Percentiles rank a stretch among this genome's conserved stretches.
phyloP scores from a whole-genome alignment of 2,113 vertebrate species.

The Opisthocomus hoazin region DNA sequence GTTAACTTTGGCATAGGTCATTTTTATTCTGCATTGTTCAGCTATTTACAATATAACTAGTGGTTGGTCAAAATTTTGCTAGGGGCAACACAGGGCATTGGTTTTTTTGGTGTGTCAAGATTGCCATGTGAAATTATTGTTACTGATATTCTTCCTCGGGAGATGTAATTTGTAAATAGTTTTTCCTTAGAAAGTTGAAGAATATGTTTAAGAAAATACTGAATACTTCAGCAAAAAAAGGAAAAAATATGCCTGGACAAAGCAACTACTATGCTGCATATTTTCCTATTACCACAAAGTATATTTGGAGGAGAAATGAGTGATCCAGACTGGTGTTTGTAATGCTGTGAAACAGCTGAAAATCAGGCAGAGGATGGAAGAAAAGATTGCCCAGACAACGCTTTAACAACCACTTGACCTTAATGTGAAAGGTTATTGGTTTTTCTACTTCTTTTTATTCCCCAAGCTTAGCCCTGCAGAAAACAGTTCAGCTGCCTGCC shows the following conservation, averaged over 20 bases:
- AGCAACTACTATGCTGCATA: conserved; percentile 17
- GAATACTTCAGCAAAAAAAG: conserved; percentile 27
- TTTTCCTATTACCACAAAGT: conserved; percentile 10
- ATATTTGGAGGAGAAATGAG: conserved; percentile 16
- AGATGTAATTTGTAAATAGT: conserved; percentile 14
- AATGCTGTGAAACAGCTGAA: conserved; percentile 27
- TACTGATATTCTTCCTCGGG: not conserved
- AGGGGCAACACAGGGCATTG: not conserved
- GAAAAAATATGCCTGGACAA: not conserved
- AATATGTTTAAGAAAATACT: conserved; percentile 37
- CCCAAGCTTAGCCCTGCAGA: not conserved
- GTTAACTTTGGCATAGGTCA: conserved; percentile 1
- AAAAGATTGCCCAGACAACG: conserved; percentile 31
- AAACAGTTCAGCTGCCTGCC: conserved; percentile 37
- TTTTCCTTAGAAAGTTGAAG: conserved; percentile 41
- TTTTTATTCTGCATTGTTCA: conserved; percentile 19
- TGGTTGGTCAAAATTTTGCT: not conserved
- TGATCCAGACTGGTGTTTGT: not conserved
- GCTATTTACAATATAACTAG: conserved; percentile 24
- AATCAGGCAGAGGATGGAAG: not conserved
- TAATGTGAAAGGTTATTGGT: conserved; percentile 5
- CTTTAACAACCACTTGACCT: conserved; percentile 51
- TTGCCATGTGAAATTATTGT: not conserved
- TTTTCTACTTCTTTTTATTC: conserved; percentile 26
- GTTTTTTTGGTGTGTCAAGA: not conserved